phyloP scores from a whole-genome alignment of 1,140 invertebrate species.

The Conopomorpha cramerella region DNA sequence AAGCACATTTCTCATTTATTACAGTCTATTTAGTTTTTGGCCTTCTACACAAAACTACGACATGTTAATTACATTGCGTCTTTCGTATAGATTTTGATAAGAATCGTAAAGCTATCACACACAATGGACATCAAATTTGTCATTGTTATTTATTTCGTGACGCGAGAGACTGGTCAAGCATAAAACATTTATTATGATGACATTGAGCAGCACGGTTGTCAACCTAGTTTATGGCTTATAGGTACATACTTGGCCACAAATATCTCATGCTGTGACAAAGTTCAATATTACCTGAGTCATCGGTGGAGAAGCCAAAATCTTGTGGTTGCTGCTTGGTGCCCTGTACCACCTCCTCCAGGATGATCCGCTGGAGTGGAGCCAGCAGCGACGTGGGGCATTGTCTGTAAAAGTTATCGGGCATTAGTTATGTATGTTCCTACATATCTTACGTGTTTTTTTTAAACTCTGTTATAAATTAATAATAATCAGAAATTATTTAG shows the following conservation, averaged over 20 bases:
- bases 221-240: neutral
- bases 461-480: too few relatives aligned
- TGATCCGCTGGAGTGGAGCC: slow-evolving; percentile 65
- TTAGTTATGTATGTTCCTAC: neutral
- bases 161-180: too few relatives aligned
- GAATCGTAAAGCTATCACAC: too few relatives aligned
- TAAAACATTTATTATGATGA: slow-evolving; percentile 1
- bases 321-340: slow-evolving; percentile 66
- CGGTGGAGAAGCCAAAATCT: slow-evolving; percentile 62
- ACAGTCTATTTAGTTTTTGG: too few relatives aligned
- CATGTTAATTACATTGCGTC: too few relatives aligned
- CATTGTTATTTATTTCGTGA: too few relatives aligned
- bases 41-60: too few relatives aligned
- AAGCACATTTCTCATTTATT: too few relatives aligned
- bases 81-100: too few relatives aligned
- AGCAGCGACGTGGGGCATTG: slow-evolving; percentile 70
- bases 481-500: too few relatives aligned
- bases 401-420: slow-evolving; percentile 56
- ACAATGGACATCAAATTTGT: neutral
- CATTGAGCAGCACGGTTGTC: neutral
- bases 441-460: too few relatives aligned
- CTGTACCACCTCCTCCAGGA: slow-evolving; percentile 67
- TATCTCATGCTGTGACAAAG: neutral
- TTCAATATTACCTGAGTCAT: slow-evolving; percentile 58
- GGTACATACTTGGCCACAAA: too few relatives aligned